A percentile compares a stretch with the other conserved stretches of the same genome.
Evolutionary conservation across 2,797 vertebrate genomes (phyloP).

Genomic region (Sparidentex hasta): DNA sequence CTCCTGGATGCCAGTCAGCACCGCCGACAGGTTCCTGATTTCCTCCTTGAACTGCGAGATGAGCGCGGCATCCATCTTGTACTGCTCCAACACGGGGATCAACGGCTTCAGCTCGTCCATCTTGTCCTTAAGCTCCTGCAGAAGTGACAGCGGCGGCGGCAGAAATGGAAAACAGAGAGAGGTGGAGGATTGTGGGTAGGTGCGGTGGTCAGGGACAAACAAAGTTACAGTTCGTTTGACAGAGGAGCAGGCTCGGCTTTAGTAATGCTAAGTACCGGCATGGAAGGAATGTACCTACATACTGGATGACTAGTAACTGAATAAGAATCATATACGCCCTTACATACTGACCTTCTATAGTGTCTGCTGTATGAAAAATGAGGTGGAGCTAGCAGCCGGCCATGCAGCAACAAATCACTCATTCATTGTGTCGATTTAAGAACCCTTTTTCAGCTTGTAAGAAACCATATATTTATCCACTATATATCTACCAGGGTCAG

Average conservation of each 20-base stretch:
- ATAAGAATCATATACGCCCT: neutral
- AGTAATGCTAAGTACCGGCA: no score
- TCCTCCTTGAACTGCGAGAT: constrained; percentile 99
- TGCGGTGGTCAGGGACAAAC: constrained; percentile 19
- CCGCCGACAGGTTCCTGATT: constrained; percentile 94
- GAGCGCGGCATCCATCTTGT: constrained; percentile 96
- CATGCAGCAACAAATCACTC: neutral
- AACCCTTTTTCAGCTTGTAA: neutral
- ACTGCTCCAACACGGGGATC: constrained; percentile 98
- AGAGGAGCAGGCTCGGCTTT: neutral
- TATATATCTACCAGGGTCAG: neutral
- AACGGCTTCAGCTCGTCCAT: constrained; percentile 97
- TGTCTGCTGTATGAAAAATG: neutral
- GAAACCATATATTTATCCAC: neutral
- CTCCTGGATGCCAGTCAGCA: constrained; percentile 95
- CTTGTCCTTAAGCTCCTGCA: constrained; percentile 95
- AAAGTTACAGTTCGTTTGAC: constrained; percentile 10
- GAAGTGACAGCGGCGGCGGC: constrained; percentile 35
- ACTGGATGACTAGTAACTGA: neutral
- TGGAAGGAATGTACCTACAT: neutral
- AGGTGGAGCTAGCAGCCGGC: neutral
- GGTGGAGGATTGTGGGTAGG: neutral
- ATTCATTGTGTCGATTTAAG: neutral
- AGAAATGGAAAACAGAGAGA: constrained; percentile 37
- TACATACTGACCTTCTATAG: neutral